Evolutionary conservation across 2,888 invertebrate genomes (phyloP).

Genomic region (Lampropteryx suffumata): DNA sequence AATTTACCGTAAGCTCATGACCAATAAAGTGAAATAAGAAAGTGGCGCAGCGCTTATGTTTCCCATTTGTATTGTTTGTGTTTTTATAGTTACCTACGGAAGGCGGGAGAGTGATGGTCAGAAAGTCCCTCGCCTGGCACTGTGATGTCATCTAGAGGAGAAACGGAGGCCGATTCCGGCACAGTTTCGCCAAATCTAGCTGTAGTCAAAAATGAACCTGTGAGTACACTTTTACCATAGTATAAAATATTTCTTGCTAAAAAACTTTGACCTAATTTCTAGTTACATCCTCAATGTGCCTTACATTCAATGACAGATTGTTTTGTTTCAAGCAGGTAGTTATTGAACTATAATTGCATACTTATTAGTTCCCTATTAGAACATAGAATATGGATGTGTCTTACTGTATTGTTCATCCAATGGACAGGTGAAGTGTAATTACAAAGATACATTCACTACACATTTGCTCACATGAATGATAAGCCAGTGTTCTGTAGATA

Average conservation of each 20-base stretch:
- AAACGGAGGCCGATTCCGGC: conserved; percentile 82
- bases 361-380: conserved; percentile 14
- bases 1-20: conserved; percentile 47
- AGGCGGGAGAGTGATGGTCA: conserved; percentile 80
- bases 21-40: conserved; percentile 36
- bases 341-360: conserved; percentile 22
- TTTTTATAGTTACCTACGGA: conserved; percentile 59
- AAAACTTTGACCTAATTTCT: conserved; percentile 23
- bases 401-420: conserved; percentile 20
- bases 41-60: conserved; percentile 35
- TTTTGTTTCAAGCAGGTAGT: conserved; percentile 15
- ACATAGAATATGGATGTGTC: conserved; percentile 8
- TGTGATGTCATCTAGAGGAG: conserved; percentile 84
- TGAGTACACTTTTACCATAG: conserved; percentile 36
- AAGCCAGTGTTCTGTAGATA: conserved; percentile 12
- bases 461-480: conserved; percentile 18
- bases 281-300: conserved; percentile 12
- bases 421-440: conserved; percentile 27
- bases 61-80: conserved; percentile 47
- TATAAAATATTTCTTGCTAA: not conserved
- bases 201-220: conserved; percentile 77
- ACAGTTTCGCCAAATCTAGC: conserved; percentile 76
- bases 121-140: conserved; percentile 71
- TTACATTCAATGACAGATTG: conserved; percentile 7
- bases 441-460: conserved; percentile 14